Percentiles rank a stretch among this genome's conserved stretches.
phyloP scores from a whole-genome alignment of 2,888 invertebrate species.

The Beris chalybata region DNA sequence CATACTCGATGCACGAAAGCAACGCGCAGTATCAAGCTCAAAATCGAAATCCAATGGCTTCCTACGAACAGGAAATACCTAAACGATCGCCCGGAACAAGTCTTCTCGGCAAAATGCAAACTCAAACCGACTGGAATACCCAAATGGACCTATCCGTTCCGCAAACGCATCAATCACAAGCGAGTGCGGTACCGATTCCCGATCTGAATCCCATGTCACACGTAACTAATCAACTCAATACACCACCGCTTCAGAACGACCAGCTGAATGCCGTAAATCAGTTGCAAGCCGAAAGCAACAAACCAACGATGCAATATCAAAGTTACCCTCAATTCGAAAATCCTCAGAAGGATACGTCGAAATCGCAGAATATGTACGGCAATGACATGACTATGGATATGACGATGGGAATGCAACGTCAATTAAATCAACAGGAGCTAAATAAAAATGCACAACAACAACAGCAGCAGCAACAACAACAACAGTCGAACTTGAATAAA shows the following conservation, averaged over 20 bases:
- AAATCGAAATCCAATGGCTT: conserved; percentile 16
- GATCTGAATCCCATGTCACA: conserved; percentile 18
- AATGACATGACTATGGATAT: conserved; percentile 42
- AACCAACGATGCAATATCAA: conserved; percentile 52
- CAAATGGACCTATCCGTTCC: conserved; percentile 31
- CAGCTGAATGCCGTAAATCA: conserved; percentile 41
- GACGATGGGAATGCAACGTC: conserved; percentile 21
- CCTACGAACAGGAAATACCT: conserved; percentile 29
- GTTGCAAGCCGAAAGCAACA: conserved; percentile 55
- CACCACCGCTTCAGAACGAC: conserved; percentile 35
- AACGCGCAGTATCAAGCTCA: conserved; percentile 23
- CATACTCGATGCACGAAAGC: conserved; percentile 32
- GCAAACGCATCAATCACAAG: conserved; percentile 14
- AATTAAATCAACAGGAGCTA: conserved; percentile 11
- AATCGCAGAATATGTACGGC: conserved; percentile 59
- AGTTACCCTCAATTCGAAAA: conserved; percentile 49
- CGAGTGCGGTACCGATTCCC: not conserved
- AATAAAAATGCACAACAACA: not conserved
- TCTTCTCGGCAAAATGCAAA: conserved; percentile 32
- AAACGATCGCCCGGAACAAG: conserved; percentile 17
- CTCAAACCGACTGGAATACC: conserved; percentile 31
- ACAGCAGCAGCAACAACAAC: conserved; percentile 4
- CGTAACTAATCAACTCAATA: conserved; percentile 31
- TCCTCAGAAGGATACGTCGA: conserved; percentile 43
- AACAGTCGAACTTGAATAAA: conserved; percentile 15